Percentiles rank a stretch among this genome's conserved stretches.
phyloP scores from a whole-genome alignment of 2,888 invertebrate species.

The Eupithecia insigniata region DNA sequence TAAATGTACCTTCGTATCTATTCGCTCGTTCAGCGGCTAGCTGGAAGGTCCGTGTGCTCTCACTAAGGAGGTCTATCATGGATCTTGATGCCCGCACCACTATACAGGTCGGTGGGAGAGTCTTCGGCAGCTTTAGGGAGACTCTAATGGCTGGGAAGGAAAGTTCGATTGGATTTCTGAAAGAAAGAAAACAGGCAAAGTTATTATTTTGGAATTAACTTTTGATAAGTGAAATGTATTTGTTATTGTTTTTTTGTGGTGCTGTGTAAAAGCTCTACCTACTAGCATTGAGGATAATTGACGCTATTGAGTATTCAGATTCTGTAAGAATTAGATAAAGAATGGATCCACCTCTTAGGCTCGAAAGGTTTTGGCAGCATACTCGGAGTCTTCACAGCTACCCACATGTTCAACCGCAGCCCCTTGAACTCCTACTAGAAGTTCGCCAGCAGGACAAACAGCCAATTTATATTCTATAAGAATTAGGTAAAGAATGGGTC shows the following conservation, averaged over 20 bases:
- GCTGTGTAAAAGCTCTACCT: too few relatives aligned
- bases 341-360: constrained; percentile 59
- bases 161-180: constrained; percentile 81
- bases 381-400: constrained; percentile 72
- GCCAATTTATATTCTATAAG: too few relatives aligned
- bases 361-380: constrained; percentile 66
- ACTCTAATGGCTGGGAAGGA: constrained; percentile 82
- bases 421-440: constrained; percentile 71
- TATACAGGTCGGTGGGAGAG: constrained; percentile 80
- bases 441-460: constrained; percentile 66
- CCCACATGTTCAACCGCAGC: constrained; percentile 69
- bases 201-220: too few relatives aligned
- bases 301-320: too few relatives aligned
- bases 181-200: too few relatives aligned
- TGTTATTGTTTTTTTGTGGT: too few relatives aligned
- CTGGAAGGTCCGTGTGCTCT: constrained; percentile 62
- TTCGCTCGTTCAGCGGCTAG: constrained; percentile 57
- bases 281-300: too few relatives aligned
- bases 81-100: constrained; percentile 84
- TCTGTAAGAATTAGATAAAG: too few relatives aligned
- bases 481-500: too few relatives aligned
- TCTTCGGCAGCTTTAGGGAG: constrained; percentile 80
- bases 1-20: constrained; percentile 64
- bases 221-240: too few relatives aligned
- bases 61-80: constrained; percentile 85